Evolutionary conservation across 2,888 invertebrate species (phyloP).

Genomic region (Macropis europaea): DNA sequence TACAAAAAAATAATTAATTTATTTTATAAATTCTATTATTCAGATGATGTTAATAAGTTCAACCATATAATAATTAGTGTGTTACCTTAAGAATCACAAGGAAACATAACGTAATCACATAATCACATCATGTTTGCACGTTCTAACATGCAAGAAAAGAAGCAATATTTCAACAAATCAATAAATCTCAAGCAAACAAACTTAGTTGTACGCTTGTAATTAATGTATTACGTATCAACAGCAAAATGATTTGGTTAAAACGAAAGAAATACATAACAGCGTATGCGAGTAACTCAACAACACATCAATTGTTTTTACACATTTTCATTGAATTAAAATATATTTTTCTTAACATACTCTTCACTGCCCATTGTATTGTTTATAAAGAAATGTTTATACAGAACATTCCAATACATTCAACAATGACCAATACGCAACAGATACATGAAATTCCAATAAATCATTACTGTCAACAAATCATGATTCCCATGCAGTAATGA

Average conservation of each 20-base stretch:
- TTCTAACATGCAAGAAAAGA: background rate
- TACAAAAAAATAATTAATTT: background rate
- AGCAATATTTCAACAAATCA: background rate
- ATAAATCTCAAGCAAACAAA: constrained; percentile 8
- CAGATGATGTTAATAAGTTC: background rate
- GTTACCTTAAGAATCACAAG: background rate
- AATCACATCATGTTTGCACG: background rate
- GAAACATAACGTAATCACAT: background rate
- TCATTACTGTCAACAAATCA: constrained; percentile 32
- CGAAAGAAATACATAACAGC: background rate
- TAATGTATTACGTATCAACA: background rate
- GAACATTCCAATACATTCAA: background rate
- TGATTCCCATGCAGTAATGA: background rate
- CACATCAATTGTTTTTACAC: background rate
- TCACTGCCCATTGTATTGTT: background rate
- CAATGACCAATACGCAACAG: too few species aligned
- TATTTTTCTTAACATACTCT: background rate
- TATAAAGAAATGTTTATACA: background rate
- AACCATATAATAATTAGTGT: background rate
- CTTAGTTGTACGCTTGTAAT: background rate
- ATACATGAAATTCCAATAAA: constrained; percentile 9
- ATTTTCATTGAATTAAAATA: background rate
- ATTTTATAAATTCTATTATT: too few species aligned
- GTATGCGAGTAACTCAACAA: background rate
- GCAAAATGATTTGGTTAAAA: background rate